Evolutionary conservation across 2,888 invertebrate species (phyloP), one percentile per base, ranked within the genome.

Genomic region (Leptinotarsa tumamoca): DNA sequence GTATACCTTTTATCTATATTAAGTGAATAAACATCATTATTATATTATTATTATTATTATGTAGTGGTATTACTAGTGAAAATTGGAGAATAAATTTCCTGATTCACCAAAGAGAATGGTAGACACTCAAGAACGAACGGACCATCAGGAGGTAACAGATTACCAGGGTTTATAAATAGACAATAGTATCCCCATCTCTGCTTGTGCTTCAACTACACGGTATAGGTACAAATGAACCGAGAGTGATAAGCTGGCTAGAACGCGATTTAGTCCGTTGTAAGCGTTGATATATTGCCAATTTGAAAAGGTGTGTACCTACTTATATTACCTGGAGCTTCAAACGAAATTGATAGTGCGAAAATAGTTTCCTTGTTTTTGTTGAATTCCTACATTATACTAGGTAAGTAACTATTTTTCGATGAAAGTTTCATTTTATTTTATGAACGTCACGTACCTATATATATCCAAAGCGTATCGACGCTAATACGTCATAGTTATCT

Each of bases 141-240:
- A 43, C 43, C 13, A 43, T 10, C 43, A 43, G 43, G 10, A 10
- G 43, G 10, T 5, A 43, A 43, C 43, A 43, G 10, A 43, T 43
- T 43, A 43, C 0, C 3, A 10, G 58, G 58, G 58, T 21, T 23
- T 58, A 58, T 21, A 58, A 58, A 58, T 58, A 58, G 58, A 58
- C 21, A 58, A 58, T 58, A 58, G 58, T 23, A 23, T 58, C 23
- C 58, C 58, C 58, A 58, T 58, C 58, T 58, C 15, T 21, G 21
- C 21, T 58, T 4, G 13, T 13, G 58, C 58, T 21, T 23, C 58
- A 15, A 27, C 58, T 14, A 14, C 4, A 15, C 58, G 23, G 58
- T 58, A 21, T 21, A 23, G 56, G 21, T 58, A 58, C 23, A 17
- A 18, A 18, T 18, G n/a, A 54, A 23, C 21, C 4, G 23, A 58